Evolutionary conservation across 2,888 invertebrate genomes (phyloP).

Genomic region (Eupithecia inturbata): DNA sequence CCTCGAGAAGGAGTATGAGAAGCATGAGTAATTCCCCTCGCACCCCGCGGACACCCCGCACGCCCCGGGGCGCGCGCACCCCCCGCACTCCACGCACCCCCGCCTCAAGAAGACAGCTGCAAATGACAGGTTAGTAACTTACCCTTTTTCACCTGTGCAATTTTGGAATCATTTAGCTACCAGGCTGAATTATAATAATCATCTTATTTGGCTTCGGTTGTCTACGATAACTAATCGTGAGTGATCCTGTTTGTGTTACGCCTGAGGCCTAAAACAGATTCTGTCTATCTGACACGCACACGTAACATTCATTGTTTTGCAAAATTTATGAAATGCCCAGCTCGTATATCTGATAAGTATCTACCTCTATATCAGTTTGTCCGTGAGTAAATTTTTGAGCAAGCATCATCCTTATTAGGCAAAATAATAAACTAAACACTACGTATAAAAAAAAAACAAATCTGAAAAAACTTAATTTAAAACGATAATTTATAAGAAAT

Average conservation of each 20-base stretch:
- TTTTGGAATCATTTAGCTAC: slow-evolving; percentile 40
- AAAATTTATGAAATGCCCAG: not conserved
- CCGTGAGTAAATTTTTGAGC: not conserved
- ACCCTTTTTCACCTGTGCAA: slow-evolving; percentile 35
- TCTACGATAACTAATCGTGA: slow-evolving; percentile 39
- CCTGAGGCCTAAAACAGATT: slow-evolving; percentile 35
- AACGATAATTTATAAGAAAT: not conserved
- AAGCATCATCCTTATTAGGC: not conserved
- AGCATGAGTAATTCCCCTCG: slow-evolving; percentile 64
- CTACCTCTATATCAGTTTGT: not conserved
- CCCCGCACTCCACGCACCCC: slow-evolving; percentile 78
- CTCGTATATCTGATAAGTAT: not conserved
- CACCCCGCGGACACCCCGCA: slow-evolving; percentile 70
- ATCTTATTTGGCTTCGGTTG: slow-evolving; percentile 42
- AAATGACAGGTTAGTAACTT: slow-evolving; percentile 78
- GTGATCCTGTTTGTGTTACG: slow-evolving; percentile 50
- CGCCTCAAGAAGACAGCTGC: slow-evolving; percentile 79
- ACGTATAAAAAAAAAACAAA: not conserved
- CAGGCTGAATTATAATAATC: slow-evolving; percentile 43
- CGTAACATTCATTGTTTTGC: not conserved
- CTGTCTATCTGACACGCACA: slow-evolving; percentile 18
- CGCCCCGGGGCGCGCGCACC: slow-evolving; percentile 68
- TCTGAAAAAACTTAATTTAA: not conserved
- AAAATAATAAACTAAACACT: not conserved
- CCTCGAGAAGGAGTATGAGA: slow-evolving; percentile 66